These are phyloP conservation scores for Cassiopea xamachana DNA, from an alignment of 30 jellyfish, hydroid and myxozoan species.

Conservation along the genomic window DNA sequence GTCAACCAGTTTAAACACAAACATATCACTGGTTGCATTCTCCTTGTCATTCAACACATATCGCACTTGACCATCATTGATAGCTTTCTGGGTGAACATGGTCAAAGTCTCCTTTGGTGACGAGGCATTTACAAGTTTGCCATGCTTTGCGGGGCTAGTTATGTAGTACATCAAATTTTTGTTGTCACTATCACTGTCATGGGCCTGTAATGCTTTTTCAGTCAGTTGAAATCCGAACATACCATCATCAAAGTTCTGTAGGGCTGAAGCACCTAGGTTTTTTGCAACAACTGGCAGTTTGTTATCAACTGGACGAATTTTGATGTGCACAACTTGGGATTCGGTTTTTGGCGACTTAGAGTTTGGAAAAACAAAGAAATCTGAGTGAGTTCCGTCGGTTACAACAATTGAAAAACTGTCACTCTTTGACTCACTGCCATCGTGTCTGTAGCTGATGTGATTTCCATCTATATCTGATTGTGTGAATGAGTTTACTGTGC, in stretches of 20 bases:
- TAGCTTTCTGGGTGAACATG: slow-evolving; percentile 81
- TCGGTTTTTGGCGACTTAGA: slow-evolving; percentile 39
- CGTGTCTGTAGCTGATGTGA: slow-evolving; percentile 88
- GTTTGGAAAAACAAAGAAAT: slow-evolving; percentile 84
- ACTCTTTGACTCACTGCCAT: slow-evolving; percentile 71
- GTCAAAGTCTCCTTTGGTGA: slow-evolving; percentile 38
- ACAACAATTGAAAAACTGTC: slow-evolving; percentile 84
- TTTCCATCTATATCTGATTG: slow-evolving; percentile 85
- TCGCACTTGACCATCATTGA: slow-evolving; percentile 62
- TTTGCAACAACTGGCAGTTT: slow-evolving; percentile 83
- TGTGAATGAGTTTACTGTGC: slow-evolving; percentile 45
- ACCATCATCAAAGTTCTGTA: slow-evolving; percentile 59
- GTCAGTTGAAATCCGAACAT: slow-evolving; percentile 65
- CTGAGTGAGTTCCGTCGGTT: slow-evolving; percentile 82
- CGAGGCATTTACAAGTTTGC: slow-evolving; percentile 68
- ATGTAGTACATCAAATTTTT: slow-evolving; percentile 44
- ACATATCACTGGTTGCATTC: slow-evolving; percentile 85
- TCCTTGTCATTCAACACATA: slow-evolving; percentile 67
- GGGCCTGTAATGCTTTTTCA: slow-evolving; percentile 67
- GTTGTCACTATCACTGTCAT: slow-evolving; percentile 78
- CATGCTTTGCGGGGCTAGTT: slow-evolving; percentile 81
- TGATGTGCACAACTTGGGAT: slow-evolving; percentile 65
- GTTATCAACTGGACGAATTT: slow-evolving; percentile 77
- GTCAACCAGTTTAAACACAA: slow-evolving; percentile 82
- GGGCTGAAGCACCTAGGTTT: slow-evolving; percentile 82